phyloP scores from a whole-genome alignment of 2,113 vertebrate species.

The Ahaetulla prasina region DNA sequence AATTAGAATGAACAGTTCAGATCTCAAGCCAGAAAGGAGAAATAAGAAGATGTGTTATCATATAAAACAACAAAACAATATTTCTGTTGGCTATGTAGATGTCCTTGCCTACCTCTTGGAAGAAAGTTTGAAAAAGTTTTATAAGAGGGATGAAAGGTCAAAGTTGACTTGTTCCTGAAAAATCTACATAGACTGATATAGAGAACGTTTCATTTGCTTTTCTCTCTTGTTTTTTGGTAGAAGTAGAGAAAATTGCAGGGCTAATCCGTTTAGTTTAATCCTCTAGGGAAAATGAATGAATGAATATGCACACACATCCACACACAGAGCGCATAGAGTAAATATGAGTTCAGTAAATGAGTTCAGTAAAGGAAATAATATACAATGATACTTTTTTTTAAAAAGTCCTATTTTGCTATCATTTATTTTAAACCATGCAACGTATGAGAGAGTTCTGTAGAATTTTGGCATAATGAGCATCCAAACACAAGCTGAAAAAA shows the following conservation, averaged over 20 bases:
- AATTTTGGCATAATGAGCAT: neutral
- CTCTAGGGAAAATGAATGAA: slow-evolving; percentile 42
- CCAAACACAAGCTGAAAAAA: neutral
- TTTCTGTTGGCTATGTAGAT: neutral
- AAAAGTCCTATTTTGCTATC: neutral
- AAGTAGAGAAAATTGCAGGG: slow-evolving; percentile 34
- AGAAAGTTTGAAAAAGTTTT: slow-evolving; percentile 40
- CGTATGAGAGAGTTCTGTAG: neutral
- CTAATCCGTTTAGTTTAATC: slow-evolving; percentile 32
- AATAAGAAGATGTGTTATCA: rapidly evolving
- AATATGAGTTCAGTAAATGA: neutral
- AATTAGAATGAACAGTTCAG: neutral
- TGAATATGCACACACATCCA: neutral
- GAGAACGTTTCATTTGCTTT: slow-evolving; percentile 49
- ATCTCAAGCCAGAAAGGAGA: neutral
- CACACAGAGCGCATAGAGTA: neutral
- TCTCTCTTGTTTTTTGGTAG: slow-evolving; percentile 43
- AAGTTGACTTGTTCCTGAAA: slow-evolving; percentile 38
- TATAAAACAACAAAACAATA: slow-evolving; percentile 20
- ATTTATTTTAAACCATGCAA: neutral
- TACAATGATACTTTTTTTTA: neutral
- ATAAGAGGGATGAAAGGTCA: slow-evolving; percentile 39
- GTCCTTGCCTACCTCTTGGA: slow-evolving; percentile 42
- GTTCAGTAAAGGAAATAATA: neutral
- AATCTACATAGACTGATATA: slow-evolving; percentile 47